Conservation (phyloP, 2,797 vertebrate genomes). For the Enteromius paludinosus region DNA sequence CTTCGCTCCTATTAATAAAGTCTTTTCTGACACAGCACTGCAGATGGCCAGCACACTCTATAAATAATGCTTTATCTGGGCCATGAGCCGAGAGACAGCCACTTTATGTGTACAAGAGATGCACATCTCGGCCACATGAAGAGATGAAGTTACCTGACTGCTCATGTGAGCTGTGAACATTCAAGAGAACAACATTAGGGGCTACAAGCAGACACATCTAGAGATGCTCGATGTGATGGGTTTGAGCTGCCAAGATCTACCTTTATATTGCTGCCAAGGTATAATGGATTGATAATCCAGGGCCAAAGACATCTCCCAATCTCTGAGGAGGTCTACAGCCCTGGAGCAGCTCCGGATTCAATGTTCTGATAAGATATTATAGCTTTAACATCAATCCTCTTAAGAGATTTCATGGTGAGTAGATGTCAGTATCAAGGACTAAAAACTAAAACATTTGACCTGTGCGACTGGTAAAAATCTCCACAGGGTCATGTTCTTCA, state of each 20-base stretch:
- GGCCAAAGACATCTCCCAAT: conserved; percentile 3
- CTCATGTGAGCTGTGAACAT: conserved; percentile 6
- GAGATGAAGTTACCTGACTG: conserved; percentile 14
- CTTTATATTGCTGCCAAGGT: conserved; percentile 18
- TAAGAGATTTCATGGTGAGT: background rate
- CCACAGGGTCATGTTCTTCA: background rate
- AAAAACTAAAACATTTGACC: background rate
- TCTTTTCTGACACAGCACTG: conserved; percentile 50
- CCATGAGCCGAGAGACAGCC: conserved; percentile 44
- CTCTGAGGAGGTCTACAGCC: background rate
- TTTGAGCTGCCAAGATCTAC: conserved; percentile 3
- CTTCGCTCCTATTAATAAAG: conserved; percentile 39
- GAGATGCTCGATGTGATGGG: background rate
- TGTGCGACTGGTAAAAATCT: background rate
- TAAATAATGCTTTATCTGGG: conserved; percentile 80
- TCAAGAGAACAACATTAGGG: background rate
- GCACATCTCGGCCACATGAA: conserved; percentile 1
- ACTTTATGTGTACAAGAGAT: conserved; percentile 37
- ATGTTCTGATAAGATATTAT: conserved; percentile 10
- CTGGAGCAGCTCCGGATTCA: background rate
- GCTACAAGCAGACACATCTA: background rate
- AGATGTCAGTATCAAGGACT: background rate
- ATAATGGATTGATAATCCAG: conserved; percentile 8
- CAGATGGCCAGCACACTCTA: conserved; percentile 69
- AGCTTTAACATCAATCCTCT: conserved; percentile 5